Evolutionary conservation across 2,797 vertebrate genomes (phyloP).

Genomic region (Hozukius guyotensis): DNA sequence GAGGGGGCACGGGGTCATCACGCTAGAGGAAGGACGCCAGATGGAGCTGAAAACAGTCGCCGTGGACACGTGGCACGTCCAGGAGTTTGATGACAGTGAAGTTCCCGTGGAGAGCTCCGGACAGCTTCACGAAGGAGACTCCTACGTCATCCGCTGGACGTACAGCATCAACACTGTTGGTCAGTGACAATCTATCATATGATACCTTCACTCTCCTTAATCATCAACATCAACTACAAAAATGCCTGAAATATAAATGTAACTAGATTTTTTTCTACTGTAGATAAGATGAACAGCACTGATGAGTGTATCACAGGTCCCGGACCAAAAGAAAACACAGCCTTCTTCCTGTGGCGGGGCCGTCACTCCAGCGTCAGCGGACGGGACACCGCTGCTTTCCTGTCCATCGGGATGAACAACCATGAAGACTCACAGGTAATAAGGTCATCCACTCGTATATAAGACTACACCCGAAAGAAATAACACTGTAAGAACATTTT

Average conservation of each 20-base stretch:
- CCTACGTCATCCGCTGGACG: conserved; percentile 83
- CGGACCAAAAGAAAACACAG: conserved; percentile 46
- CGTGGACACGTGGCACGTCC: conserved; percentile 81
- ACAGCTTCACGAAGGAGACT: conserved; percentile 83
- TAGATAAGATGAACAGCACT: conserved; percentile 40
- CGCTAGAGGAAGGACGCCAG: conserved; percentile 63
- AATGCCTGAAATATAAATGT: background rate
- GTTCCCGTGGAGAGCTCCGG: conserved; percentile 70
- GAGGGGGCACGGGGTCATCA: conserved; percentile 72
- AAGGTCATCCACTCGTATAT: no score
- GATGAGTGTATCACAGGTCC: conserved; percentile 6
- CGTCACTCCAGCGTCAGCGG: conserved; percentile 71
- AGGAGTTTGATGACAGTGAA: conserved; percentile 74
- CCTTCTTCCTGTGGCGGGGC: conserved; percentile 85
- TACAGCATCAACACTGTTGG: conserved; percentile 70
- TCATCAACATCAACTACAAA: background rate
- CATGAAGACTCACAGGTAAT: conserved; percentile 72
- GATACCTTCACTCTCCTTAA: background rate
- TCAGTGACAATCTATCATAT: conserved; percentile 30
- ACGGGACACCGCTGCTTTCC: conserved; percentile 74
- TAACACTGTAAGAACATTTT: background rate
- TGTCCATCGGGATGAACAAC: conserved; percentile 72
- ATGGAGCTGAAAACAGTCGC: conserved; percentile 65
- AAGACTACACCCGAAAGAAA: background rate
- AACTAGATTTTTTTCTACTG: background rate